Percentiles rank a stretch among this genome's conserved stretches.
Evolutionary conservation across 2,888 invertebrate species (phyloP).

Genomic region (Lasioglossum zephyrum): DNA sequence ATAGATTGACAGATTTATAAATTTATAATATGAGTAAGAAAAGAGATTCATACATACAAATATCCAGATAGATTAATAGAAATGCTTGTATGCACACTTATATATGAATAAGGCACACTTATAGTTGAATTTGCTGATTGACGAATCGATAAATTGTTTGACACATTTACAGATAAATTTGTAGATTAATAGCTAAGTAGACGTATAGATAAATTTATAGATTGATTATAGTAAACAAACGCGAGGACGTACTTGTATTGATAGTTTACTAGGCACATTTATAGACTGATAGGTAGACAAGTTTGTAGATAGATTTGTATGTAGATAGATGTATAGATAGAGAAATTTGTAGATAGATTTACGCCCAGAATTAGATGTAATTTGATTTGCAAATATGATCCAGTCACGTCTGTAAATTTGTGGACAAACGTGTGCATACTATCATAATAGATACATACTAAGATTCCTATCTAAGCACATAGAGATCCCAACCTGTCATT

Average conservation of each 20-base stretch:
- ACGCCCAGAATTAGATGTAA: background rate
- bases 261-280: background rate
- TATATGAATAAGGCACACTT: too few relatives aligned
- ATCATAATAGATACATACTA: background rate
- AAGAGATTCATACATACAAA: too few relatives aligned
- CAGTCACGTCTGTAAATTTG: background rate
- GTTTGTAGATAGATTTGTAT: too few relatives aligned
- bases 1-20: too few relatives aligned
- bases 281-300: too few relatives aligned
- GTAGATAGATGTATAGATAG: background rate
- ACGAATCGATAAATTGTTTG: background rate
- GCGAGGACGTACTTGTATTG: background rate
- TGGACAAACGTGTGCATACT: background rate
- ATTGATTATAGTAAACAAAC: background rate
- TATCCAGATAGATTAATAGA: too few relatives aligned
- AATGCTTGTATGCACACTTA: too few relatives aligned
- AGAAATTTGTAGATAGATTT: background rate
- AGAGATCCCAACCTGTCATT: background rate
- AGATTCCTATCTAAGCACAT: background rate
- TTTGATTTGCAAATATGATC: background rate
- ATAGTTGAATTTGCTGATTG: background rate
- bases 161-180: background rate
- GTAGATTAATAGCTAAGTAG: background rate
- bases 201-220: background rate
- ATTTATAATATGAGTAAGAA: too few relatives aligned